phyloP scores from a whole-genome alignment of 2,797 vertebrate genomes.

The Bufotes viridis region DNA sequence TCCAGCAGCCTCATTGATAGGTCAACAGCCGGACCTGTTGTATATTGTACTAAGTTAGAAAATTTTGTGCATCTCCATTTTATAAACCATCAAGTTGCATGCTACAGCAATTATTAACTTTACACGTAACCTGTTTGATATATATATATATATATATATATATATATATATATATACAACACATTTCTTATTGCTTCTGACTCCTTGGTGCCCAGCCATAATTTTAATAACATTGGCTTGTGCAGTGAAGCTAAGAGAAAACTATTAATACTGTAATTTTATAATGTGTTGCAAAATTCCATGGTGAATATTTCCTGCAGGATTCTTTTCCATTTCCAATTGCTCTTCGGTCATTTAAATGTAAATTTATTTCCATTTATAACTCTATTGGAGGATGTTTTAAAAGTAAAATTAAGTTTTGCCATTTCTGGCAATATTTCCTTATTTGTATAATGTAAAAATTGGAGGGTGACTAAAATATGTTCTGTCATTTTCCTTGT shows the following conservation, averaged over 20 bases:
- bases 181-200: background rate
- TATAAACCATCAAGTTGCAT: too few species aligned
- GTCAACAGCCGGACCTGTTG: too few species aligned
- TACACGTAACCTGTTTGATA: too few species aligned
- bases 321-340: slow-evolving; percentile 42
- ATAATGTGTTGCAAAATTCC: slow-evolving; percentile 34
- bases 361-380: slow-evolving; percentile 38
- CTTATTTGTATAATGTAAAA: slow-evolving; percentile 2
- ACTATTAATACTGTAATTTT: slow-evolving; percentile 26
- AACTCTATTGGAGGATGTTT: slow-evolving; percentile 24
- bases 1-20: too few species aligned
- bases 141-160: too few species aligned
- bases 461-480: background rate
- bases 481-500: background rate
- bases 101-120: too few species aligned
- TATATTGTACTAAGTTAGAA: too few species aligned
- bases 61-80: too few species aligned
- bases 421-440: slow-evolving; percentile 4
- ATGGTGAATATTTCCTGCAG: slow-evolving; percentile 41
- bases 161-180: too few species aligned
- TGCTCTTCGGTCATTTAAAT: slow-evolving; percentile 35
- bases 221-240: background rate
- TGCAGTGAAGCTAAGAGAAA: slow-evolving; percentile 13
- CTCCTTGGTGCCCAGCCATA: background rate
- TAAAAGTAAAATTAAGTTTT: slow-evolving; percentile 25